Evolutionary conservation across 2,797 vertebrate genomes (phyloP).

Genomic region (Phataginus tetradactyla): DNA sequence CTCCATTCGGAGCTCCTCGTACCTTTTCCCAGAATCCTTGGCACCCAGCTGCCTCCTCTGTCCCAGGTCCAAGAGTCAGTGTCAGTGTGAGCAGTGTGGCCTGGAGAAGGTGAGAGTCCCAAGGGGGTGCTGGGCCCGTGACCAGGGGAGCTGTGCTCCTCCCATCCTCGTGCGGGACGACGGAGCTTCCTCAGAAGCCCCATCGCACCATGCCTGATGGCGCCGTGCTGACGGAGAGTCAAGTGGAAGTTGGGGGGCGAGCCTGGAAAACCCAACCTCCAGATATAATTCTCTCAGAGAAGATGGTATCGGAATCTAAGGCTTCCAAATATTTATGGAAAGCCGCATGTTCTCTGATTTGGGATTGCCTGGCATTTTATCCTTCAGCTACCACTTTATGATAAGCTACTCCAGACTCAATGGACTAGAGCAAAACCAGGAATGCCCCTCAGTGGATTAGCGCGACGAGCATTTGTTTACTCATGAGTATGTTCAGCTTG

Average conservation of each 20-base stretch:
- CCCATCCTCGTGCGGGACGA: not conserved
- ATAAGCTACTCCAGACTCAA: not conserved
- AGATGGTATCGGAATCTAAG: not conserved
- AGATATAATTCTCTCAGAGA: not conserved
- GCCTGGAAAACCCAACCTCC: not conserved
- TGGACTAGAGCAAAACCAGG: not conserved
- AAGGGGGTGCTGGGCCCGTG: not conserved
- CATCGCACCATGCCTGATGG: not conserved
- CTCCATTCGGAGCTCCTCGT: not conserved
- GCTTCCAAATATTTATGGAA: not conserved
- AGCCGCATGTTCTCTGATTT: not conserved
- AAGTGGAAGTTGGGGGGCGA: not conserved
- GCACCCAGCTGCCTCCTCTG: not conserved
- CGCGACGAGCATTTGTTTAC: not conserved
- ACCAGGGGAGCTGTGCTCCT: not conserved
- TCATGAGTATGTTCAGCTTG: not conserved
- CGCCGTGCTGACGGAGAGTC: not conserved
- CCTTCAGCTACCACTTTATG: not conserved
- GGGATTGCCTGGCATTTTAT: not conserved
- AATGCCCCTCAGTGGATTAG: not conserved
- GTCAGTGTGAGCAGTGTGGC: not conserved
- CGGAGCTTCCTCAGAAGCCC: not conserved
- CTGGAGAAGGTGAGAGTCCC: not conserved
- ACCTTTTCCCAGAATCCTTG: not conserved
- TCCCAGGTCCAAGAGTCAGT: not conserved